Evolutionary conservation across 2,888 invertebrate species (phyloP).

Genomic region (Cephus pygmeus): DNA sequence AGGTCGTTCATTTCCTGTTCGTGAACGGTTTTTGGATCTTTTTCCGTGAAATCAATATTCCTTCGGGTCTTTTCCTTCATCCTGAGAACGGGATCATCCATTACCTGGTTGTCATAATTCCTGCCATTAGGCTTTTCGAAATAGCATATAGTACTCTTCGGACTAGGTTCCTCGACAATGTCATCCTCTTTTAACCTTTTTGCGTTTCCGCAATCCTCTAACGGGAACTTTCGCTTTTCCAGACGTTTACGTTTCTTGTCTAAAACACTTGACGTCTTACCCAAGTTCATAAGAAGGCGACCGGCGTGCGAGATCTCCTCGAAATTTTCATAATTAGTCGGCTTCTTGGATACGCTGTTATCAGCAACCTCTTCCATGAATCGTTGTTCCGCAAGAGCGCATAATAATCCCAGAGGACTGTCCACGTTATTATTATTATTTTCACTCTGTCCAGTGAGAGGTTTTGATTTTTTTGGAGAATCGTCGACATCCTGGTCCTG

Average conservation of each 20-base stretch:
- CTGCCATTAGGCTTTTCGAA: slow-evolving; percentile 22
- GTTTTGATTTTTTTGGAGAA: slow-evolving; percentile 61
- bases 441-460: slow-evolving; percentile 62
- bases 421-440: slow-evolving; percentile 64
- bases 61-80: slow-evolving; percentile 36
- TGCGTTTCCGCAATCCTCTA: slow-evolving; percentile 20
- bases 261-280: slow-evolving; percentile 26
- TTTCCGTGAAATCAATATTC: slow-evolving; percentile 34
- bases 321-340: slow-evolving; percentile 41
- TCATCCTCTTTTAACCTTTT: slow-evolving; percentile 29
- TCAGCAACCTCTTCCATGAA: slow-evolving; percentile 79
- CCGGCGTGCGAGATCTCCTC: slow-evolving; percentile 53
- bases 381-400: slow-evolving; percentile 86
- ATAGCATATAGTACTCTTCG: slow-evolving; percentile 18
- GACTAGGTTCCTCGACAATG: slow-evolving; percentile 19
- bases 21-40: slow-evolving; percentile 1
- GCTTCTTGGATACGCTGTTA: slow-evolving; percentile 50
- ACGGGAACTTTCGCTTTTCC: background rate
- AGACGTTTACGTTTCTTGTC: background rate
- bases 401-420: slow-evolving; percentile 75
- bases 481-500: slow-evolving; percentile 57
- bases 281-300: slow-evolving; percentile 45
- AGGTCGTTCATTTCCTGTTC: background rate
- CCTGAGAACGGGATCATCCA: slow-evolving; percentile 26
- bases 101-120: slow-evolving; percentile 22